phyloP scores from a whole-genome alignment of 2,888 invertebrate genomes.

The Punctoribates punctum region DNA sequence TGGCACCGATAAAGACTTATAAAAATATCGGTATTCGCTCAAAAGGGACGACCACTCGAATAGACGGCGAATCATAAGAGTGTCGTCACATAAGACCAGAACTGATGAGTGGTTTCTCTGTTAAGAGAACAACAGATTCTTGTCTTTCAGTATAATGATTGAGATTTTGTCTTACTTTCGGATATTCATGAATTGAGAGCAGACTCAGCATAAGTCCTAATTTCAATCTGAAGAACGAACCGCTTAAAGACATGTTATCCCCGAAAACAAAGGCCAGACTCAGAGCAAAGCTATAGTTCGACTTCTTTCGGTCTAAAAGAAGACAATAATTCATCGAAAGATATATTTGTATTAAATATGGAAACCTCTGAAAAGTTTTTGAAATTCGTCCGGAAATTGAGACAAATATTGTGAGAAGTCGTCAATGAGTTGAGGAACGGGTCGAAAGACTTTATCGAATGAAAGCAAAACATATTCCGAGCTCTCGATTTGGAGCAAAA shows the following conservation, averaged over 20 bases:
- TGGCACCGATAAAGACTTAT: not conserved
- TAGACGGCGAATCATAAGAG: constrained; percentile 22
- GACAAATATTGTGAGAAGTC: not conserved
- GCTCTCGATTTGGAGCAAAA: not conserved
- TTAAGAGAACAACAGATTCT: not conserved
- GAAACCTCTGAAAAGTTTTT: not conserved
- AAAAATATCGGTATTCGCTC: not conserved
- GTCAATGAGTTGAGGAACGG: not conserved
- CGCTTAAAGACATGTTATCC: constrained; percentile 2
- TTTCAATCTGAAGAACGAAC: constrained; percentile 38
- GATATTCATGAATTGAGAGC: not conserved
- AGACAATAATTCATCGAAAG: not conserved
- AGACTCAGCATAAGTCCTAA: constrained; percentile 31
- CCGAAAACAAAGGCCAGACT: constrained; percentile 37
- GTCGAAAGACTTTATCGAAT: not conserved
- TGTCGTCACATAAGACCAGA: constrained; percentile 40
- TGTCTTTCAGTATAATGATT: too few relatives aligned
- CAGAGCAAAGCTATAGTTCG: not conserved
- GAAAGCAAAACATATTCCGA: not conserved
- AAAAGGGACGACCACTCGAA: constrained; percentile 34
- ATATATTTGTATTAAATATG: not conserved
- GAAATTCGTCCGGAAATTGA: not conserved
- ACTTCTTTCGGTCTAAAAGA: constrained; percentile 3
- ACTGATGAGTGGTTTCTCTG: constrained; percentile 29
- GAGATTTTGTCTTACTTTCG: constrained; percentile 22